These are phyloP conservation scores for Heliothis peltigera DNA, from an alignment of 2,888 invertebrate genomes.

Conservation along the genomic window DNA sequence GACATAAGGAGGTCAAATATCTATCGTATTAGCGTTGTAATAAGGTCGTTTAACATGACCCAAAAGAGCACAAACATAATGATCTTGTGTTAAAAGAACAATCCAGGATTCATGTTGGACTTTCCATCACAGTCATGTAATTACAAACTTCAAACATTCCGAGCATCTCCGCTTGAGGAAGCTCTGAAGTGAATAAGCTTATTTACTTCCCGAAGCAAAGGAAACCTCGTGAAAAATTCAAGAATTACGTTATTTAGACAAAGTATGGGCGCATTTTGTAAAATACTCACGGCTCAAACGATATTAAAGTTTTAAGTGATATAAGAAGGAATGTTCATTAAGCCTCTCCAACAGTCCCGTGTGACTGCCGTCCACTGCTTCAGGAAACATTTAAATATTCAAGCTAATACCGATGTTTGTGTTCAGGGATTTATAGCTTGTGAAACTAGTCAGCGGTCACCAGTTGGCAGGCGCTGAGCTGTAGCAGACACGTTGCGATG, in stretches of 20 bases:
- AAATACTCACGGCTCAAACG: conserved; percentile 10
- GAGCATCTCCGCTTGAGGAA: no score
- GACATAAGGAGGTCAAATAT: no score
- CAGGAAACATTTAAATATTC: not conserved
- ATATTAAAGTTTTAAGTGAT: conserved; percentile 10
- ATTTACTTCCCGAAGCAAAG: conserved; percentile 46
- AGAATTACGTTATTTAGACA: conserved; percentile 60
- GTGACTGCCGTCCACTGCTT: conserved; percentile 4
- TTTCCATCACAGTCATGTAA: no score
- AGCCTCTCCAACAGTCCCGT: conserved; percentile 4
- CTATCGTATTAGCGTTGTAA: no score
- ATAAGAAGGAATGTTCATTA: conserved; percentile 7
- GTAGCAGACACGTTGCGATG: not conserved
- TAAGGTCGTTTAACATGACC: no score
- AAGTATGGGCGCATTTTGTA: conserved; percentile 58
- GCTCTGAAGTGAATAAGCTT: conserved; percentile 51
- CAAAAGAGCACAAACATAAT: no score
- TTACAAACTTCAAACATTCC: no score
- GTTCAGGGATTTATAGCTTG: conserved; percentile 12
- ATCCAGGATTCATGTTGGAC: no score
- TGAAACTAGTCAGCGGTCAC: conserved; percentile 14
- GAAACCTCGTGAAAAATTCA: conserved; percentile 65
- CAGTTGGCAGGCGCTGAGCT: conserved; percentile 11
- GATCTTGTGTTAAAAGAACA: no score
- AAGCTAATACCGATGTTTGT: conserved; percentile 2